Evolutionary conservation across 2,888 invertebrate species (phyloP), one percentile per base, ranked within the genome.

Genomic region (Drosophila neutralis): DNA sequence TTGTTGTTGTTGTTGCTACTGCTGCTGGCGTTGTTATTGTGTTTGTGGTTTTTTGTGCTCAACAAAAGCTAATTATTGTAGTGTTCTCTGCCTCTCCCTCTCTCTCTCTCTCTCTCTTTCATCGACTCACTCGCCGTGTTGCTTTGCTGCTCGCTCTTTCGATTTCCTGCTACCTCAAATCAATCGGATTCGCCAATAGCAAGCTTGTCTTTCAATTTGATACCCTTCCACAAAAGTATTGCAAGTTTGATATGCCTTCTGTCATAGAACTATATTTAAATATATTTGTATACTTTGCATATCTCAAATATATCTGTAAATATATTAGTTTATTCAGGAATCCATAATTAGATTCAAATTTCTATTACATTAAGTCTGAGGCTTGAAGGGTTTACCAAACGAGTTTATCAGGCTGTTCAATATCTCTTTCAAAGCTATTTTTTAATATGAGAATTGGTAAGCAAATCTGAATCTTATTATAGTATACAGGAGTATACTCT

Each of bases 1-100:
- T 62, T 64, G 52, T 36, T 66, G 40, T 36, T 75, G 49, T 36
- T 61, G 33, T 11, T 33, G 33, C 3, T 10, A 2, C 3, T 31
- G 60, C 42, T 64, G 61, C 29, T 51, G 24, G n/a, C 49, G 29
- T n/a, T 72, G 33, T 49, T 54, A 13, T 52, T 69, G 62, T 21
- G 60, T 11, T 36, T 68, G 69, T 45, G 60, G 61, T 58, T 48
- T 76, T 75, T 59, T 67, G 72, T 69, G 82, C 79, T 82, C 62
- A 82, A 79, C 79, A 71, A 69, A 74, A 78, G 79, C 79, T 80
- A 80, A 80, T 80, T 80, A 79, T 82, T 79, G 67, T 78, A 56
- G 40, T 59, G 48, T 29, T 57, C 69, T 53, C 60, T 35, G 58
- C n/a, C 38, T 21, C 68, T 27, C 36, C 21, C 24, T 48, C 61